Conservation (phyloP, 2,888 invertebrate species). For the Chrysodeixis includens region DNA sequence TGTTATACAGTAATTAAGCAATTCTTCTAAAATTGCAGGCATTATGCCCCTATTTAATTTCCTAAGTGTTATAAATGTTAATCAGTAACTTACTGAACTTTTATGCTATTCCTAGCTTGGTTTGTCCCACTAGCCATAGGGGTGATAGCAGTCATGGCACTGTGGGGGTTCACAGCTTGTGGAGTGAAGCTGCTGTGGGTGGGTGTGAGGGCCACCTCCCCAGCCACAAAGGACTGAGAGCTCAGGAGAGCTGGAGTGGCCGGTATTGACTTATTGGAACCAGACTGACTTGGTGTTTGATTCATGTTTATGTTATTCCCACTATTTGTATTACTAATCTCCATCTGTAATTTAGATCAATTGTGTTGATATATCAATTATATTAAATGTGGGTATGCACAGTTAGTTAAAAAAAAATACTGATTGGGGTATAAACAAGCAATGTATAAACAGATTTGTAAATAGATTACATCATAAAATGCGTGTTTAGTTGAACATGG, state of each 20-base stretch:
- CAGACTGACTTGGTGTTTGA: slow-evolving; percentile 31
- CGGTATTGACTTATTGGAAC: slow-evolving; percentile 21
- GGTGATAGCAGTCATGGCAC: slow-evolving; percentile 86
- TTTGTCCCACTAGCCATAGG: slow-evolving; percentile 87
- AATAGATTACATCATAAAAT: too few relatives aligned
- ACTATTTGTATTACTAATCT: background rate
- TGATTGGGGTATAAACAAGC: too few relatives aligned
- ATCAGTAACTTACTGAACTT: slow-evolving; percentile 87
- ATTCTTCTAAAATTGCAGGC: too few relatives aligned
- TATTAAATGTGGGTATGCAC: too few relatives aligned
- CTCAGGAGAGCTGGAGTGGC: slow-evolving; percentile 50
- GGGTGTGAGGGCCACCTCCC: slow-evolving; percentile 82
- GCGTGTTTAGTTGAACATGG: too few relatives aligned
- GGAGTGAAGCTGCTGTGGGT: slow-evolving; percentile 80
- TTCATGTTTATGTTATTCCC: slow-evolving; percentile 16
- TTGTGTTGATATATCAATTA: background rate
- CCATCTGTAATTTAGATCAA: slow-evolving; percentile 38
- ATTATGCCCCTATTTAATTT: too few relatives aligned
- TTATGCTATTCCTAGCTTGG: slow-evolving; percentile 90
- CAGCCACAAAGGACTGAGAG: slow-evolving; percentile 66
- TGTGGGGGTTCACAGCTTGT: slow-evolving; percentile 86
- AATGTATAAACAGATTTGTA: too few relatives aligned
- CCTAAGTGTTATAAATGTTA: too few relatives aligned
- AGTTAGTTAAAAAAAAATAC: too few relatives aligned
- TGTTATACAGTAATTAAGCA: too few relatives aligned